These are phyloP conservation scores for Montipora capricornis DNA, from an alignment of 64 coral and sea anemone species.

Conservation along the genomic window DNA sequence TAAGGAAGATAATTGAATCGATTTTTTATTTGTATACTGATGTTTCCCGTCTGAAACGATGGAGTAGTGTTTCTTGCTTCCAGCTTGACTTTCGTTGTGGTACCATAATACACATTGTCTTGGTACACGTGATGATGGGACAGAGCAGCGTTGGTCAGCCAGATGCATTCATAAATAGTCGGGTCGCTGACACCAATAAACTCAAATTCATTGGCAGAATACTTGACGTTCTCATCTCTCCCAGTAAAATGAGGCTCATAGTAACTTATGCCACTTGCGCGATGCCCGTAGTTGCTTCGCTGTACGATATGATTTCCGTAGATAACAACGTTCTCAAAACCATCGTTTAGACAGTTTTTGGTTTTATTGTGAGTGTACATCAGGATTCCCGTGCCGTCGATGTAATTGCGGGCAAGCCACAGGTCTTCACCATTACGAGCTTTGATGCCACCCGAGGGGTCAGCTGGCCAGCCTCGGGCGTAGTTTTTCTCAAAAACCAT, in stretches of 20 bases:
- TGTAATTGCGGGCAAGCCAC: conserved; percentile 36
- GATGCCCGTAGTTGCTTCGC: background rate
- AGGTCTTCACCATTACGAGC: conserved; percentile 17
- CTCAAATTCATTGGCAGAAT: conserved; percentile 56
- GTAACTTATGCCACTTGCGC: conserved; percentile 16
- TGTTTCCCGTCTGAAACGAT: too few relatives aligned
- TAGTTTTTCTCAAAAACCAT: conserved; percentile 8
- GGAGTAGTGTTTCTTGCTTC: too few relatives aligned
- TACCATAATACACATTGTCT: conserved; percentile 30
- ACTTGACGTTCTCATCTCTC: conserved; percentile 18
- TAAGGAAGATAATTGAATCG: too few relatives aligned
- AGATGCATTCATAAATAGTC: conserved; percentile 1
- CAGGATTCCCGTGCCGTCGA: conserved; percentile 44
- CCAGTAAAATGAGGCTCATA: background rate
- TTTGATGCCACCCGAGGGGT: conserved; percentile 31
- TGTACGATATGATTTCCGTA: conserved; percentile 51
- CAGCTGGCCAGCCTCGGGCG: conserved; percentile 34
- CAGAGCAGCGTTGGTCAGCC: conserved; percentile 22
- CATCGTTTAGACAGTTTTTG: background rate
- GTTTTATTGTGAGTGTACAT: background rate
- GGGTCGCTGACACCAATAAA: conserved; percentile 2
- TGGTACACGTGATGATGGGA: conserved; percentile 37
- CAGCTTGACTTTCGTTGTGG: background rate
- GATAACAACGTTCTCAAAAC: conserved; percentile 30
- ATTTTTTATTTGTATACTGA: too few relatives aligned